These are phyloP conservation scores for Nemotelus pantherinus DNA, from an alignment of 2,888 invertebrate genomes.

Conservation along the genomic window DNA sequence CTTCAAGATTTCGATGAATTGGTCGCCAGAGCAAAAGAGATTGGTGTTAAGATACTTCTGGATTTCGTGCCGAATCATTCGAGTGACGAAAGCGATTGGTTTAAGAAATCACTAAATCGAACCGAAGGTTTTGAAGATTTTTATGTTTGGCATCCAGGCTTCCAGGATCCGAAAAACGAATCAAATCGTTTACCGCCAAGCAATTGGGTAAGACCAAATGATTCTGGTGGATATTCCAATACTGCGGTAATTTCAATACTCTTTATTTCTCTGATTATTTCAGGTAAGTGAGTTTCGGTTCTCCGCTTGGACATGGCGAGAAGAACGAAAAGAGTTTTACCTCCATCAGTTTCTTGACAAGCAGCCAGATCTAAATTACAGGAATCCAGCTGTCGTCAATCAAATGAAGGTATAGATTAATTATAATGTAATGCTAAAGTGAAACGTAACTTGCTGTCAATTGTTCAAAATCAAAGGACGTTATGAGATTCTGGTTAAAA, in stretches of 20 bases:
- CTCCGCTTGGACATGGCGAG: constrained; percentile 75
- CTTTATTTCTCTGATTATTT: constrained; percentile 40
- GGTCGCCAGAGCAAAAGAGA: constrained; percentile 66
- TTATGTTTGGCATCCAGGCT: constrained; percentile 78
- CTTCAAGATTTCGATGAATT: constrained; percentile 75
- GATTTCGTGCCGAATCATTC: constrained; percentile 82
- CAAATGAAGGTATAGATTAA: constrained; percentile 67
- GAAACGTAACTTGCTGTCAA: background rate
- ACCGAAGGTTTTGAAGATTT: constrained; percentile 71
- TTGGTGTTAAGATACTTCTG: constrained; percentile 71
- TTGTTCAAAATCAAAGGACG: constrained; percentile 64
- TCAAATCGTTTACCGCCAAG: constrained; percentile 70
- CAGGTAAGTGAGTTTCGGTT: constrained; percentile 69
- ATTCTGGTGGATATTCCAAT: constrained; percentile 47
- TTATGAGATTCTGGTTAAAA: constrained; percentile 77
- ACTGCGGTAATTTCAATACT: background rate
- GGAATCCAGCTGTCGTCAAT: constrained; percentile 69
- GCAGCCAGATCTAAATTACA: constrained; percentile 77
- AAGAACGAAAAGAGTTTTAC: constrained; percentile 72
- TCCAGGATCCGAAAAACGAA: constrained; percentile 61
- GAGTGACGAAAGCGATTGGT: constrained; percentile 87
- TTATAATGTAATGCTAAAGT: background rate
- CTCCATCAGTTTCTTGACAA: constrained; percentile 73
- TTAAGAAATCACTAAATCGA: constrained; percentile 73
- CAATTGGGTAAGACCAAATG: constrained; percentile 72